These are phyloP conservation scores for Sanderia malayensis DNA, from an alignment of 30 jellyfish, hydroid and myxozoan genomes.

Conservation along the genomic window DNA sequence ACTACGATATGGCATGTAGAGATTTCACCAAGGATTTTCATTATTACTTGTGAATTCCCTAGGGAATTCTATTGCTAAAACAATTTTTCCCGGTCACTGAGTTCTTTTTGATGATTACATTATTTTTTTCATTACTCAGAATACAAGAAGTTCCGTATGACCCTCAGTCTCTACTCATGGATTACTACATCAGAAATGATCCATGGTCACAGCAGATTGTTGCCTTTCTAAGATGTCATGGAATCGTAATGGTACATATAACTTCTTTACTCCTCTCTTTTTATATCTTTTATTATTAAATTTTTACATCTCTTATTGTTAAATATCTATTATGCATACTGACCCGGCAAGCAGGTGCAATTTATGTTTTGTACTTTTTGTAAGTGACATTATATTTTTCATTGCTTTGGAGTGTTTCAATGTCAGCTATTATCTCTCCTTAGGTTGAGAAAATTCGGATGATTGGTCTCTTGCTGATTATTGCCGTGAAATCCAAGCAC, in stretches of 20 bases:
- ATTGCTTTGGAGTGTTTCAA: background rate
- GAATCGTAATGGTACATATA: conserved; percentile 68
- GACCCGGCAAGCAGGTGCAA: no score
- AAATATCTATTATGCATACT: no score
- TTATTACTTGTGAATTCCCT: no score
- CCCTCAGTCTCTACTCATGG: conserved; percentile 94
- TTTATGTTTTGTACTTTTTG: no score
- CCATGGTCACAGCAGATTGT: conserved; percentile 90
- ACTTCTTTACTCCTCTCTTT: background rate
- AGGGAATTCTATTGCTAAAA: no score
- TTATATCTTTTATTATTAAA: background rate
- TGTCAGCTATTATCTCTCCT: background rate
- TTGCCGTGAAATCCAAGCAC: conserved; percentile 82
- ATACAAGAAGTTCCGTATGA: conserved; percentile 96
- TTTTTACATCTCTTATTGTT: no score
- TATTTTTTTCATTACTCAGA: no score
- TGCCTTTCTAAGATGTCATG: conserved; percentile 72
- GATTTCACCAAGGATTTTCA: no score
- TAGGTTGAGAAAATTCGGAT: conserved; percentile 87
- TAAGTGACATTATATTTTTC: no score
- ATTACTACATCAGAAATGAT: conserved; percentile 91
- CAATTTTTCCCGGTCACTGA: no score
- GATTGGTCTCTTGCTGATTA: conserved; percentile 91
- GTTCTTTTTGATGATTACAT: no score
- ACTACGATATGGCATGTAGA: no score